A percentile compares a stretch with the other conserved stretches of the same genome.
These are phyloP conservation scores for Syngnathoides biaculeatus DNA, from an alignment of 2,113 vertebrate genomes.

Conservation along the genomic window DNA sequence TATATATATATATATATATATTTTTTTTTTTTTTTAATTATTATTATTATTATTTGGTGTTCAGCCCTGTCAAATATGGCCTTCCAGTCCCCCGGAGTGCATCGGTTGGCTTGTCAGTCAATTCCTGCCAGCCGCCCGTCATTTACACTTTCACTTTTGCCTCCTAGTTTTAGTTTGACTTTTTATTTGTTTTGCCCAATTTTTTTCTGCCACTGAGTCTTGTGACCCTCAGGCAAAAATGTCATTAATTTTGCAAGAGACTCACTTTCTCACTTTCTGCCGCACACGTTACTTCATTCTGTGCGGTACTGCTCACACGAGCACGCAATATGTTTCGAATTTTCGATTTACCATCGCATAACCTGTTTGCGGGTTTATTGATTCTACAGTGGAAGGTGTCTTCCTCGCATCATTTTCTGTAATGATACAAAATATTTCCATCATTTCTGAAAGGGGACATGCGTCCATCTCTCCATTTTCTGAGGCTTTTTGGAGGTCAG, in stretches of 20 bases:
- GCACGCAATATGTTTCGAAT: neutral
- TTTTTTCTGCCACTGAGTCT: constrained; percentile 2
- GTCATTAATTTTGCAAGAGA: constrained; percentile 5
- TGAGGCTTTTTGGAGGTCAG: too few species aligned
- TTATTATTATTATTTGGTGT: too few species aligned
- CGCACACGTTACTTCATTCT: neutral
- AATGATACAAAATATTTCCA: neutral
- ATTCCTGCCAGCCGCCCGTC: neutral
- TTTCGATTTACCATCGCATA: neutral
- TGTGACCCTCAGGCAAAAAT: constrained; percentile 3
- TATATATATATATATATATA: too few species aligned
- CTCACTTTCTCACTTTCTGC: neutral
- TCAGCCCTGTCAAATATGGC: neutral
- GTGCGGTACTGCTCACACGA: neutral
- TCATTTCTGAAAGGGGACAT: too few species aligned
- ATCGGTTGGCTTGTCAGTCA: too few species aligned
- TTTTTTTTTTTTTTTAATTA: too few species aligned
- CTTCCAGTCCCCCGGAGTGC: neutral
- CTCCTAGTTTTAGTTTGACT: constrained; percentile 3
- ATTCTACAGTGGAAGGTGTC: neutral
- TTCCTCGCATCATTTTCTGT: neutral
- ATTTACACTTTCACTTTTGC: neutral
- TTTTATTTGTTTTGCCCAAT: constrained; percentile 4
- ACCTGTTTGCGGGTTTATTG: neutral
- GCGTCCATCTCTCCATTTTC: too few species aligned